These are phyloP conservation scores for Hyperoplus lanceolatus DNA, from an alignment of 2,797 vertebrate species.

Conservation along the genomic window DNA sequence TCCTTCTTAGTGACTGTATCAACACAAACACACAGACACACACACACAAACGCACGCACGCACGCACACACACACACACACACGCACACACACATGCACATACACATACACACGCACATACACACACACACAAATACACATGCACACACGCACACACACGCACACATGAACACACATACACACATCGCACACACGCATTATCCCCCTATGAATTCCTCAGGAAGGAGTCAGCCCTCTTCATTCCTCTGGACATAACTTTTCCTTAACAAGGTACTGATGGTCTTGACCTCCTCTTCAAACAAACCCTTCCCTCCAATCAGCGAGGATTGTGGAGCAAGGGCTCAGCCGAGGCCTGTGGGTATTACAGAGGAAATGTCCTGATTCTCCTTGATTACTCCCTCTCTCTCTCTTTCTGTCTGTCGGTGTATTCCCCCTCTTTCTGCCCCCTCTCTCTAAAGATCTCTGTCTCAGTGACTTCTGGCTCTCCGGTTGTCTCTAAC, in stretches of 20 bases:
- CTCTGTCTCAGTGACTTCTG: constrained; percentile 61
- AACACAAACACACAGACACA: constrained; percentile 27
- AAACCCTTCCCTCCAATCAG: constrained; percentile 86
- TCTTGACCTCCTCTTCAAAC: constrained; percentile 85
- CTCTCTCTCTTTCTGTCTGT: constrained; percentile 14
- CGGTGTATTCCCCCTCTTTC: constrained; percentile 34
- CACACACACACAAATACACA: constrained; percentile 1
- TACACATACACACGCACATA: constrained; percentile 21
- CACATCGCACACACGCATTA: constrained; percentile 37
- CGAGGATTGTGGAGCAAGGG: constrained; percentile 75
- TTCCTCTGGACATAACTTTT: constrained; percentile 79
- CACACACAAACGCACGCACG: too few relatives aligned
- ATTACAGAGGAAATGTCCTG: constrained; percentile 82
- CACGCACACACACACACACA: constrained; percentile 11
- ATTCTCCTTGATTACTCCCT: constrained; percentile 82
- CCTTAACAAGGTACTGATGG: constrained; percentile 82
- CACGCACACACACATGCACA: not conserved
- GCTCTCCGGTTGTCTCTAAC: constrained; percentile 54
- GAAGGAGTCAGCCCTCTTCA: constrained; percentile 77
- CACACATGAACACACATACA: constrained; percentile 2
- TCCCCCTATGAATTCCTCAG: constrained; percentile 77
- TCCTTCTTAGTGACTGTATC: constrained; percentile 63
- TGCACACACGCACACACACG: constrained; percentile 10
- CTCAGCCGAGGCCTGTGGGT: constrained; percentile 81
- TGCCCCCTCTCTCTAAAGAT: constrained; percentile 51